phyloP scores from a whole-genome alignment of 2,797 vertebrate species.

The Oreonectes daqikongensis region DNA sequence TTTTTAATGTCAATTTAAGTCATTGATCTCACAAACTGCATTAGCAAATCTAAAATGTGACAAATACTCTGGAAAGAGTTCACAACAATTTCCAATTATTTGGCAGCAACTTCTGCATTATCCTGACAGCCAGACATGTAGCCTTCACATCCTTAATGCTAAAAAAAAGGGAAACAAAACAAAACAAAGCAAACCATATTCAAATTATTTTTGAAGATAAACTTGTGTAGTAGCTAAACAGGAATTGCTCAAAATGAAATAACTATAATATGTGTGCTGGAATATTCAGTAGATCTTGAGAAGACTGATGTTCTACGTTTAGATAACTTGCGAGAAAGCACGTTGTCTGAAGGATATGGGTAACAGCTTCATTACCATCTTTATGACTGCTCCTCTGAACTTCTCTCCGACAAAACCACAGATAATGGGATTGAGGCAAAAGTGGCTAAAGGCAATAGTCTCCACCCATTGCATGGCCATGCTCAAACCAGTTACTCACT shows the following conservation, averaged over 20 bases:
- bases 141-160: too few species aligned
- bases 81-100: too few species aligned
- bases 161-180: too few species aligned
- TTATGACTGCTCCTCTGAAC: conserved; percentile 65
- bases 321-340: neutral
- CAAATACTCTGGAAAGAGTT: too few species aligned
- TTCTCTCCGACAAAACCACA: conserved; percentile 76
- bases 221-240: too few species aligned
- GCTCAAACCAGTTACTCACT: rapidly evolving
- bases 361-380: conserved; percentile 61
- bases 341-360: conserved; percentile 18
- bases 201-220: too few species aligned
- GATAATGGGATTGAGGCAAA: conserved; percentile 78
- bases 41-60: too few species aligned
- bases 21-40: too few species aligned
- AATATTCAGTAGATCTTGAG: conserved; percentile 52
- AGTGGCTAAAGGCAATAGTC: conserved; percentile 71
- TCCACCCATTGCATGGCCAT: conserved; percentile 62
- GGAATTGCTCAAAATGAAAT: too few species aligned
- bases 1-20: too few species aligned
- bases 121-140: too few species aligned
- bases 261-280: conserved; percentile 47
- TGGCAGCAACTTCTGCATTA: too few species aligned
- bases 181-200: neutral
- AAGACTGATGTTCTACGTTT: conserved; percentile 38